Percentiles rank a stretch among this genome's conserved stretches.
Evolutionary conservation across 1,140 invertebrate species (phyloP).

Genomic region (Drosophila aff.): DNA sequence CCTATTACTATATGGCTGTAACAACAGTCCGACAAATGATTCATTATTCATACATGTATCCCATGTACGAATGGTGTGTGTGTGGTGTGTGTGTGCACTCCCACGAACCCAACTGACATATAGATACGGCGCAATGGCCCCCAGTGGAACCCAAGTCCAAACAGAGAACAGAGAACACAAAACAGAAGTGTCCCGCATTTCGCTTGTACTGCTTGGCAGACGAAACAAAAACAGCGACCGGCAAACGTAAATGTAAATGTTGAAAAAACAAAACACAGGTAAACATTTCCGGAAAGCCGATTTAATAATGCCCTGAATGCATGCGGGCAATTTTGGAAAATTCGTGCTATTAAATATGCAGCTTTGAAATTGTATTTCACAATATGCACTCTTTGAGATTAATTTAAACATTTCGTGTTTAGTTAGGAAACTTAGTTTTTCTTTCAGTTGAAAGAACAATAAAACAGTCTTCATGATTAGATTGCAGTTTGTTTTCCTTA

Average conservation of each 20-base stretch:
- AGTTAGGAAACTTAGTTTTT: neutral
- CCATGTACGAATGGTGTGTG: conserved; percentile 3
- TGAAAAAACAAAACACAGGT: conserved; percentile 21
- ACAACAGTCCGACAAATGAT: conserved; percentile 70
- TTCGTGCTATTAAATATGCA: conserved; percentile 16
- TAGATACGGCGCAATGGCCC: conserved; percentile 52
- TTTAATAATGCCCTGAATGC: conserved; percentile 23
- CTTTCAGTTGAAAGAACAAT: no score
- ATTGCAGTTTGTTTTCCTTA: neutral
- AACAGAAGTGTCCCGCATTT: conserved; percentile 46
- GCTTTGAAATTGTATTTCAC: neutral
- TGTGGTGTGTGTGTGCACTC: neutral
- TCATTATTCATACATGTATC: conserved; percentile 74
- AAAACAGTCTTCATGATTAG: no score
- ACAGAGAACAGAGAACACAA: conserved; percentile 23
- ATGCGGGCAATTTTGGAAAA: neutral
- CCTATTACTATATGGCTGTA: conserved; percentile 44
- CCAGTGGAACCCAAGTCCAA: conserved; percentile 60
- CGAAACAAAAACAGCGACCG: conserved; percentile 53
- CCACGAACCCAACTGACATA: conserved; percentile 15
- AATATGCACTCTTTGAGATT: neutral
- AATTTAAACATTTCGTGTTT: neutral
- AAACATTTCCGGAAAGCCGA: conserved; percentile 11
- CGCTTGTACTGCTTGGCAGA: conserved; percentile 37
- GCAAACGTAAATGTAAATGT: conserved; percentile 35